A percentile compares a stretch with the other conserved stretches of the same genome.
Evolutionary conservation across 2,113 vertebrate species (phyloP).

Genomic region (Gymnobelideus leadbeateri): DNA sequence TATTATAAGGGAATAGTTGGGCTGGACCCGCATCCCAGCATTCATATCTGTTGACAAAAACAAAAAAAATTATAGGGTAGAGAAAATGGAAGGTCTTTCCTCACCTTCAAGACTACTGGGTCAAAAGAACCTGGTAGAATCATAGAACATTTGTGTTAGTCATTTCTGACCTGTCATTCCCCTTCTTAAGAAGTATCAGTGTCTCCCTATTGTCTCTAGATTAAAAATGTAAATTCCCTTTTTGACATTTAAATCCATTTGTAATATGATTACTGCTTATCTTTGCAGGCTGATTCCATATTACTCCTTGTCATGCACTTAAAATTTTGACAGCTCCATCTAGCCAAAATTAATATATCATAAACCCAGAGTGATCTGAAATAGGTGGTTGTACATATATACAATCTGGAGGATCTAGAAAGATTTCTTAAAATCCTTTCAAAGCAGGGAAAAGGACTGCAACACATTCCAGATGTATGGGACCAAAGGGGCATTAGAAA

Average conservation of each 20-base stretch:
- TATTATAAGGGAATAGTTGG: not conserved
- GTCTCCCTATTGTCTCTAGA: not conserved
- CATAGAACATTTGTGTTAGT: not conserved
- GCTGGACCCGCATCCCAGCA: not conserved
- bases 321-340: not conserved
- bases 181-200: not conserved
- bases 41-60: not conserved
- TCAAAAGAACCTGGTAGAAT: not conserved
- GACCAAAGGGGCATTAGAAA: no score
- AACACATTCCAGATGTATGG: no score
- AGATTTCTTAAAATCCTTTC: not conserved
- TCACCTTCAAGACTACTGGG: not conserved
- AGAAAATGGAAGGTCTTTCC: not conserved
- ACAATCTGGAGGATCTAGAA: not conserved
- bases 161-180: not conserved
- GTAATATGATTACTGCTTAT: not conserved
- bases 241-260: not conserved
- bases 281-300: not conserved
- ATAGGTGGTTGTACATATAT: not conserved
- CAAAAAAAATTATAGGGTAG: not conserved
- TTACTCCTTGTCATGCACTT: not conserved
- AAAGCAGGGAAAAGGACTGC: no score
- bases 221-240: not conserved
- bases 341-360: not conserved
- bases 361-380: not conserved